These are phyloP conservation scores for Hypselothyrea guttata DNA, from an alignment of 2,888 invertebrate genomes.

Conservation along the genomic window DNA sequence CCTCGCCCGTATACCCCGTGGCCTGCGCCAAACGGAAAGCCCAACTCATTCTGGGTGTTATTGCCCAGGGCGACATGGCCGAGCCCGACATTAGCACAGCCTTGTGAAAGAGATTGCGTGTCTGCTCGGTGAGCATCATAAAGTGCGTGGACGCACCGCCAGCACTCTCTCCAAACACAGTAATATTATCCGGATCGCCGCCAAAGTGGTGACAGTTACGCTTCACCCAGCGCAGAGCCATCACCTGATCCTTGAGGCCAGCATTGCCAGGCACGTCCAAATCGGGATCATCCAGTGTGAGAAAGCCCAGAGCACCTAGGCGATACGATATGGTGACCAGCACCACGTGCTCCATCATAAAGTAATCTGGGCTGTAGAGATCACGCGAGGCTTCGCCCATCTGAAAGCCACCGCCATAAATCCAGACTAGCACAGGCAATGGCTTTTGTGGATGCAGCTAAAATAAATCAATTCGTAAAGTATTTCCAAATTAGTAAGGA, in stretches of 20 bases:
- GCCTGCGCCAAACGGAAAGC: slow-evolving; percentile 78
- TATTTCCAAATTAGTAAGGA: no score
- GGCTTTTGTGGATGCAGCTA: slow-evolving; percentile 76
- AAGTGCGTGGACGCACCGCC: slow-evolving; percentile 83
- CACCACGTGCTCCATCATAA: slow-evolving; percentile 83
- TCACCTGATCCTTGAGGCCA: slow-evolving; percentile 83
- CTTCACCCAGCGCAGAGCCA: slow-evolving; percentile 84
- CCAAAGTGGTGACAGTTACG: slow-evolving; percentile 83
- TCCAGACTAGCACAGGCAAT: slow-evolving; percentile 83
- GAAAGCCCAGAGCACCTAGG: slow-evolving; percentile 83
- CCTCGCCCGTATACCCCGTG: slow-evolving; percentile 78
- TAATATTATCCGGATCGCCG: slow-evolving; percentile 83
- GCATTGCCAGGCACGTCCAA: slow-evolving; percentile 84
- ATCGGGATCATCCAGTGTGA: slow-evolving; percentile 82
- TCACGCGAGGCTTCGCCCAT: slow-evolving; percentile 82
- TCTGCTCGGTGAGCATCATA: slow-evolving; percentile 83
- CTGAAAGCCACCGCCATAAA: slow-evolving; percentile 84
- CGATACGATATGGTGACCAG: slow-evolving; percentile 83
- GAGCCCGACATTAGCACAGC: slow-evolving; percentile 80
- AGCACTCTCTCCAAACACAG: slow-evolving; percentile 84
- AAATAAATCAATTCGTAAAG: background rate
- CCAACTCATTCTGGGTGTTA: slow-evolving; percentile 74
- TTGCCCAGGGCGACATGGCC: slow-evolving; percentile 79
- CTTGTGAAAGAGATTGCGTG: slow-evolving; percentile 81
- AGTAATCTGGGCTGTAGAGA: slow-evolving; percentile 83